These are phyloP conservation scores for Pterophyllum scalare DNA, from an alignment of 2,113 vertebrate species.

Conservation along the genomic window DNA sequence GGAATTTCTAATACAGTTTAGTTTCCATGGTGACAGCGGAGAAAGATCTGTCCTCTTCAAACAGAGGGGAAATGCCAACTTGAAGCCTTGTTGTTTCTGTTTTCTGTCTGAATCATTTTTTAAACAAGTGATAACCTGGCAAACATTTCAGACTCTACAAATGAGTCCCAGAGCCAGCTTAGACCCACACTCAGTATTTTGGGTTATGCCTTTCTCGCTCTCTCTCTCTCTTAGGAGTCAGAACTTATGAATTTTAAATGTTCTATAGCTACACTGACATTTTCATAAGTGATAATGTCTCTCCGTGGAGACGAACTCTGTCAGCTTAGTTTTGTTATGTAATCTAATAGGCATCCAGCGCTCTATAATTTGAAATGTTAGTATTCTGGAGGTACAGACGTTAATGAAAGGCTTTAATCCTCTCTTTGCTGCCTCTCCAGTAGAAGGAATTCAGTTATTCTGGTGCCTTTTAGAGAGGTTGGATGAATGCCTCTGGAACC, in stretches of 20 bases:
- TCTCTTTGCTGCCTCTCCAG: slow-evolving; percentile 30
- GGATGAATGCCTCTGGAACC: slow-evolving; percentile 28
- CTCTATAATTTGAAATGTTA: slow-evolving; percentile 35
- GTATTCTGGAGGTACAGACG: slow-evolving; percentile 35
- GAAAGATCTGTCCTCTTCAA: slow-evolving; percentile 71
- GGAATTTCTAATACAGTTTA: slow-evolving; percentile 78
- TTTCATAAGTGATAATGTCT: slow-evolving; percentile 24
- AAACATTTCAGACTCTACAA: slow-evolving; percentile 37
- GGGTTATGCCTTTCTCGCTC: background rate
- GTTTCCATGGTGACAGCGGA: slow-evolving; percentile 82
- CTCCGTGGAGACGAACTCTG: background rate
- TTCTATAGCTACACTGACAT: slow-evolving; percentile 17
- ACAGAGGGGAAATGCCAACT: slow-evolving; percentile 56
- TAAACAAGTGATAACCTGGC: slow-evolving; percentile 47
- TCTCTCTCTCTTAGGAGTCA: background rate
- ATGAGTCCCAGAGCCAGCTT: slow-evolving; percentile 1
- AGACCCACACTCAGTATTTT: slow-evolving; percentile 2
- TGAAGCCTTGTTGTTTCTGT: slow-evolving; percentile 46
- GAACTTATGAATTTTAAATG: background rate
- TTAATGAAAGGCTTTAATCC: slow-evolving; percentile 39
- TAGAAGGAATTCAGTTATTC: slow-evolving; percentile 43
- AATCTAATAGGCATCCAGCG: background rate
- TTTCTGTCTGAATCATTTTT: slow-evolving; percentile 66
- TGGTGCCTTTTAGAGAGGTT: slow-evolving; percentile 25
- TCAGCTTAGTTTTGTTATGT: slow-evolving; percentile 20